These are phyloP conservation scores for Acropternis orthonyx DNA, from an alignment of 2,797 vertebrate genomes.

Conservation along the genomic window DNA sequence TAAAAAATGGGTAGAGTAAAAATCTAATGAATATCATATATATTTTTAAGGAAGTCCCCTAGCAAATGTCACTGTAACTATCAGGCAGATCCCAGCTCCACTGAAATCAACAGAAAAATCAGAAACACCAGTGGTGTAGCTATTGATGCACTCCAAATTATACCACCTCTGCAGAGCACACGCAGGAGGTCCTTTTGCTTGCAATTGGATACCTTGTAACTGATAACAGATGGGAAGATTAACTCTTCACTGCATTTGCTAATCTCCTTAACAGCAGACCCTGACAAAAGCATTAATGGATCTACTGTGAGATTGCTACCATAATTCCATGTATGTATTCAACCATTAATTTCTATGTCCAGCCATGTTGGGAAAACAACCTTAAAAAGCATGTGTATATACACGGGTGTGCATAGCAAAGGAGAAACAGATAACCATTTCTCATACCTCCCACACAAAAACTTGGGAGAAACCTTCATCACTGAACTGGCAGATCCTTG, in stretches of 20 bases:
- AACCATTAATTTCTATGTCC: background rate
- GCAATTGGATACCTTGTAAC: background rate
- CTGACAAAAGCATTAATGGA: conserved; percentile 43
- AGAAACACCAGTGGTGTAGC: background rate
- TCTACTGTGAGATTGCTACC: background rate
- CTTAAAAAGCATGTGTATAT: background rate
- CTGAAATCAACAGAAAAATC: background rate
- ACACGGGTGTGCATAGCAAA: background rate
- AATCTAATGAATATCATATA: background rate
- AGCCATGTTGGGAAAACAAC: background rate
- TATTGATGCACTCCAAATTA: background rate
- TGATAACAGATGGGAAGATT: conserved; percentile 24
- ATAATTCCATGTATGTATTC: background rate
- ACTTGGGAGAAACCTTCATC: background rate
- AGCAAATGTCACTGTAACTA: background rate
- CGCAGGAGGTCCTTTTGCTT: background rate
- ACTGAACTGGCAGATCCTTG: background rate
- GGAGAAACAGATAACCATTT: background rate
- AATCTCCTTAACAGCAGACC: conserved; percentile 18
- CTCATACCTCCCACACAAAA: background rate
- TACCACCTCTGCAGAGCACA: background rate
- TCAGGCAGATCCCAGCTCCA: background rate
- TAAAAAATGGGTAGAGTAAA: background rate
- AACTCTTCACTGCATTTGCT: conserved; percentile 47
- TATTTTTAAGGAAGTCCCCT: background rate